Conservation (phyloP, 2,113 vertebrate genomes). For the Podocnemis expansa region DNA sequence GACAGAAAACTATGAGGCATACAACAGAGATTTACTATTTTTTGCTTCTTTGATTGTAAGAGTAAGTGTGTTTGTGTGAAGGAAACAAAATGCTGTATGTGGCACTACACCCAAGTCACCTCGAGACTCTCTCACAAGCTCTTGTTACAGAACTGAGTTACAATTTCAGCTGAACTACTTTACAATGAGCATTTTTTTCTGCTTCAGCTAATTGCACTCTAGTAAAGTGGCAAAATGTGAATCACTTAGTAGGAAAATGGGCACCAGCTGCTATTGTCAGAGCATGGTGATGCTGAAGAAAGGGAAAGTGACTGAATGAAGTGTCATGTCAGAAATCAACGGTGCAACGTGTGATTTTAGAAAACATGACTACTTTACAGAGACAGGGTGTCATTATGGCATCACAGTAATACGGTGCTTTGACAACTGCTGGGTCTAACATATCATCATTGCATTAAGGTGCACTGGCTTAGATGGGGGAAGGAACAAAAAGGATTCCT, state of each 20-base stretch:
- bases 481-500: slow-evolving; percentile 78
- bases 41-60: background rate
- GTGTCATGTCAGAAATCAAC: slow-evolving; percentile 89
- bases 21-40: background rate
- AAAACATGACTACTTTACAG: slow-evolving; percentile 87
- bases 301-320: slow-evolving; percentile 80
- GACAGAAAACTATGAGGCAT: background rate
- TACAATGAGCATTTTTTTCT: slow-evolving; percentile 58
- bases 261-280: slow-evolving; percentile 83
- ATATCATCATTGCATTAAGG: slow-evolving; percentile 98
- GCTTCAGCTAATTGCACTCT: slow-evolving; percentile 82
- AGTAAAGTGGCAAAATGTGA: slow-evolving; percentile 80
- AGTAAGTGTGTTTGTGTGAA: background rate
- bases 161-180: slow-evolving; percentile 57
- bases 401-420: slow-evolving; percentile 91
- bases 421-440: slow-evolving; percentile 94
- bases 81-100: slow-evolving; percentile 1
- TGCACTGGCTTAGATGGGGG: slow-evolving; percentile 80
- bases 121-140: slow-evolving; percentile 9
- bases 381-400: slow-evolving; percentile 97
- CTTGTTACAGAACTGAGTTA: slow-evolving; percentile 60
- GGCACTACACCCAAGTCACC: background rate
- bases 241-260: slow-evolving; percentile 83
- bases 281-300: slow-evolving; percentile 71
- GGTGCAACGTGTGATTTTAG: slow-evolving; percentile 88